Conservation (phyloP, 2,888 invertebrate genomes). For the Ecliptopera silaceata region DNA sequence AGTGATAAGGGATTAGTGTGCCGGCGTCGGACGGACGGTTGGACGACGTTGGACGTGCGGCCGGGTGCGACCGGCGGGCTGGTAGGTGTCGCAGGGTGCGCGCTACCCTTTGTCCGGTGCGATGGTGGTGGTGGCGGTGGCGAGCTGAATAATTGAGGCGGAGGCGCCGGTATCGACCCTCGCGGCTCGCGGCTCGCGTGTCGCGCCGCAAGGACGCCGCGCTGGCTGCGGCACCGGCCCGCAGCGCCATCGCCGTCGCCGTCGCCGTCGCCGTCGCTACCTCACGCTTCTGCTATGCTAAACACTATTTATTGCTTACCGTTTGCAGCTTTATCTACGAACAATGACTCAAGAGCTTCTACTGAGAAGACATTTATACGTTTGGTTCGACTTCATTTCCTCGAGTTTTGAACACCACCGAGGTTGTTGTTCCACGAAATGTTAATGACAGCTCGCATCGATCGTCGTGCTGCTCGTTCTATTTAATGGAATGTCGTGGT, state of each 20-base stretch:
- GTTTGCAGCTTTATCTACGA: constrained; percentile 24
- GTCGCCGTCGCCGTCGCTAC: constrained; percentile 45
- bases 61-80: constrained; percentile 62
- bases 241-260: constrained; percentile 51
- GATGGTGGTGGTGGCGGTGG: constrained; percentile 61
- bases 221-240: constrained; percentile 73
- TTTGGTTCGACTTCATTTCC: constrained; percentile 18
- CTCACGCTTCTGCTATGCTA: constrained; percentile 34
- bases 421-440: constrained; percentile 34
- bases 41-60: constrained; percentile 51
- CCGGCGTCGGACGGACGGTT: constrained; percentile 50
- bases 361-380: constrained; percentile 17
- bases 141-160: constrained; percentile 78
- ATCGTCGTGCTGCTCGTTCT: constrained; percentile 23
- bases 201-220: constrained; percentile 77
- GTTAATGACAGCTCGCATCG: constrained; percentile 32
- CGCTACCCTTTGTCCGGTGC: constrained; percentile 67
- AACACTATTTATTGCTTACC: constrained; percentile 33
- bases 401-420: constrained; percentile 15
- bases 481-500: constrained; percentile 9
- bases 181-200: constrained; percentile 71
- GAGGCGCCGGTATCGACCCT: constrained; percentile 80
- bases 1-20: constrained; percentile 65
- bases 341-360: constrained; percentile 24
- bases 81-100: constrained; percentile 72